These are phyloP conservation scores for Siniperca chuatsi DNA, from an alignment of 2,113 vertebrate species.

Conservation along the genomic window DNA sequence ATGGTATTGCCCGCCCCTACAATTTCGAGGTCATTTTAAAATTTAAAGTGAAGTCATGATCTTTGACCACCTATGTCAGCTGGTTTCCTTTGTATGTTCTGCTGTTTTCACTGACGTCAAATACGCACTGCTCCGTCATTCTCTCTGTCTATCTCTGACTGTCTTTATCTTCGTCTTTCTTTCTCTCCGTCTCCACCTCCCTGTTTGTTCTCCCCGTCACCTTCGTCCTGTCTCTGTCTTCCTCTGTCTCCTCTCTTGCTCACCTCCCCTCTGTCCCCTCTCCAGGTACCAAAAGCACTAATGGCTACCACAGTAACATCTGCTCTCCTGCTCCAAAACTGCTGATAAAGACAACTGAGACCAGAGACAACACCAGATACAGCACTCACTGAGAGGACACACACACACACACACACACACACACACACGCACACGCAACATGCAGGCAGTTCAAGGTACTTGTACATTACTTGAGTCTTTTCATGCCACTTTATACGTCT, in stretches of 20 bases:
- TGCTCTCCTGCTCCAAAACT: slow-evolving; percentile 78
- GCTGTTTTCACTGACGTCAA: too few relatives aligned
- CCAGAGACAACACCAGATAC: slow-evolving; percentile 78
- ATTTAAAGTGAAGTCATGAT: too few relatives aligned
- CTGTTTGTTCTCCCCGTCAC: too few relatives aligned
- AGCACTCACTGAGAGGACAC: slow-evolving; percentile 67
- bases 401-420: slow-evolving; percentile 4
- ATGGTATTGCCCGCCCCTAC: too few relatives aligned
- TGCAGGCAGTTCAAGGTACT: not conserved
- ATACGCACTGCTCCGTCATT: too few relatives aligned
- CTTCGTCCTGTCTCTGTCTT: too few relatives aligned
- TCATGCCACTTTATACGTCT: not conserved
- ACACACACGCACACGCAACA: not conserved
- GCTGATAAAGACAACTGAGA: slow-evolving; percentile 85
- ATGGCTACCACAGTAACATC: slow-evolving; percentile 69
- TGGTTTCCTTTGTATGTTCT: too few relatives aligned
- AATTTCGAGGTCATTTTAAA: too few relatives aligned
- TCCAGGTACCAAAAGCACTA: slow-evolving; percentile 75
- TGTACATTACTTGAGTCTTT: not conserved
- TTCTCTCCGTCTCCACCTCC: not conserved
- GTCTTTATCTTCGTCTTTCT: not conserved
- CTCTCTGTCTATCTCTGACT: too few relatives aligned
- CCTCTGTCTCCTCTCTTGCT: too few relatives aligned
- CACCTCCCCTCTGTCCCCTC: not conserved
- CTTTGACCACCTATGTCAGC: too few relatives aligned